Percentiles rank a stretch among this genome's conserved stretches.
phyloP scores from a whole-genome alignment of 2,113 vertebrate species.

The Megaleporinus macrocephalus region DNA sequence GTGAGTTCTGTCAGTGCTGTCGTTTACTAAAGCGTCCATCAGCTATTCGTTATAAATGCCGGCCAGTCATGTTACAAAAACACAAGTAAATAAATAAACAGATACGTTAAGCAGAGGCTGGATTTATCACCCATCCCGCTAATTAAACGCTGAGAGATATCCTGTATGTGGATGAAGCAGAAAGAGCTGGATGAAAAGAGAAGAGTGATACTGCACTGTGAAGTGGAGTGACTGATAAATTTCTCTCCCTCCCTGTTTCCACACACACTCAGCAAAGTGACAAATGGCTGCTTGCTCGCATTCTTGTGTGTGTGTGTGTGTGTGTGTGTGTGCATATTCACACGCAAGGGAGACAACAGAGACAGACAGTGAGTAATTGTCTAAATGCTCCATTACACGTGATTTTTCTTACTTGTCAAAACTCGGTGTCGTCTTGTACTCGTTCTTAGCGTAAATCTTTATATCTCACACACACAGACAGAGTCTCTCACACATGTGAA shows the following conservation, averaged over 20 bases:
- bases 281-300: constrained; percentile 33
- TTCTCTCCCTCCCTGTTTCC: constrained; percentile 39
- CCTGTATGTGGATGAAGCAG: constrained; percentile 53
- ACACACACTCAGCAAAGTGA: constrained; percentile 51
- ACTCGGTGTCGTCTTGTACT: neutral
- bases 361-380: constrained; percentile 35
- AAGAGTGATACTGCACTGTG: constrained; percentile 50
- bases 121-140: constrained; percentile 76
- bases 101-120: constrained; percentile 41
- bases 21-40: constrained; percentile 2
- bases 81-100: constrained; percentile 27
- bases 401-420: constrained; percentile 24
- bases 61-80: neutral
- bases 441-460: neutral
- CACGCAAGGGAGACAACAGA: constrained; percentile 34
- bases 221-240: constrained; percentile 64
- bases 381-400: constrained; percentile 32
- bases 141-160: constrained; percentile 78
- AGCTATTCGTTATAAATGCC: constrained; percentile 18
- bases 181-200: constrained; percentile 55
- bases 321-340: constrained; percentile 23
- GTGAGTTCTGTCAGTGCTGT: constrained; percentile 17
- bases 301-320: constrained; percentile 48
- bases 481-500: neutral
- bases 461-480: neutral